A percentile compares a stretch with the other conserved stretches of the same genome.
Evolutionary conservation across 2,888 invertebrate species (phyloP).

Genomic region (Drosophila nr. medialis): DNA sequence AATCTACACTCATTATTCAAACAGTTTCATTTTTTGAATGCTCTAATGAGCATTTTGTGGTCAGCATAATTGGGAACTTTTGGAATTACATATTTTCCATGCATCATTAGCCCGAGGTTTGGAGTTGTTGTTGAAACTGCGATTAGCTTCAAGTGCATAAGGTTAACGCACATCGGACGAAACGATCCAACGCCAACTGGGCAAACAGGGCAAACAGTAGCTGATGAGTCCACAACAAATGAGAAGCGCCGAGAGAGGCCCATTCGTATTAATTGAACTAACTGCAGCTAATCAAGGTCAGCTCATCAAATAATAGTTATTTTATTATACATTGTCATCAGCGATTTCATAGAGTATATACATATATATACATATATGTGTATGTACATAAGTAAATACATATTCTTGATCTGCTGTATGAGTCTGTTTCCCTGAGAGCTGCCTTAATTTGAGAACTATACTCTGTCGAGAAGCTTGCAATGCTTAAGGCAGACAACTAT

Average conservation of each 20-base stretch:
- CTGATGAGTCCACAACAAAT: conserved; percentile 19
- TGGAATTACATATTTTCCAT: conserved; percentile 29
- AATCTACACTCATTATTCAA: conserved; percentile 45
- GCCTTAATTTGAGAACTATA: no score
- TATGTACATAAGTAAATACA: neutral
- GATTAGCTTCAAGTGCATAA: conserved; percentile 18
- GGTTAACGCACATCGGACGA: conserved; percentile 10
- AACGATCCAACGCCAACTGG: conserved; percentile 18
- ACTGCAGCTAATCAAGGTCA: neutral
- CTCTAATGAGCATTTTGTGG: conserved; percentile 74
- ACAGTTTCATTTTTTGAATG: conserved; percentile 14
- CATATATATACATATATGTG: neutral
- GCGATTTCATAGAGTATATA: neutral
- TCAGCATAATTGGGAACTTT: conserved; percentile 30
- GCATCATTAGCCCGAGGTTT: conserved; percentile 64
- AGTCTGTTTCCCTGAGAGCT: no score
- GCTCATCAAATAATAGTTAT: neutral
- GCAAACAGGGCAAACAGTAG: conserved; percentile 47
- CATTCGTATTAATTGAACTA: neutral
- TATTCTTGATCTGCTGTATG: neutral
- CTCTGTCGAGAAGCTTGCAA: no score
- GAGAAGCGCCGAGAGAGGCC: conserved; percentile 18
- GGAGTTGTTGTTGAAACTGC: conserved; percentile 39
- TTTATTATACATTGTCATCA: neutral
- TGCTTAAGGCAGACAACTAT: fast-evolving